These are phyloP conservation scores for Orius laevigatus DNA, from an alignment of 1,140 invertebrate species.

Conservation along the genomic window DNA sequence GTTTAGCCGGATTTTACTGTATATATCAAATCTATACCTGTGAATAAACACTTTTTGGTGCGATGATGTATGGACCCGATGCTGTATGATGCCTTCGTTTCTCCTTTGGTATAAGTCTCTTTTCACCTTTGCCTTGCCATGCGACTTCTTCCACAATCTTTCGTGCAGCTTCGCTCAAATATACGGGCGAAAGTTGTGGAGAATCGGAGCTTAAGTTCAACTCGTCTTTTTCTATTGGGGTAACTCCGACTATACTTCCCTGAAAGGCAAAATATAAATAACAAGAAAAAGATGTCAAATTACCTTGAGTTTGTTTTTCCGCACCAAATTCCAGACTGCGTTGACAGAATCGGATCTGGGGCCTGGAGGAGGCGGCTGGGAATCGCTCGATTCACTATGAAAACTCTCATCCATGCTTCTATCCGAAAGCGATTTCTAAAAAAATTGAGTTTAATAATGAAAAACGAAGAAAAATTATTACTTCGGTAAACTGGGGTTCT, in stretches of 20 bases:
- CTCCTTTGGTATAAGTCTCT: constrained; percentile 52
- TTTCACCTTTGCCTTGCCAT: constrained; percentile 21
- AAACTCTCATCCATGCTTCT: neutral
- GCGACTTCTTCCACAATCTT: constrained; percentile 68
- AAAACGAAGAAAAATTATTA: too few species aligned
- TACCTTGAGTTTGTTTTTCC: constrained; percentile 27
- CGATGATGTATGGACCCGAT: constrained; percentile 32
- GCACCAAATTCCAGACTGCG: constrained; percentile 29
- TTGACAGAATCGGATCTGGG: constrained; percentile 31
- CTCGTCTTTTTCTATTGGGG: constrained; percentile 16
- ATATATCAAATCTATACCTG: too few species aligned
- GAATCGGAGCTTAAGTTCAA: constrained; percentile 18
- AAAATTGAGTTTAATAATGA: too few species aligned
- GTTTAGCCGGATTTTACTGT: too few species aligned
- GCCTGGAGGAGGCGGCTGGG: constrained; percentile 27
- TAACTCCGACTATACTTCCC: constrained; percentile 13
- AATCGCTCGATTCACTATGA: constrained; percentile 4
- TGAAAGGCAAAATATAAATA: too few species aligned
- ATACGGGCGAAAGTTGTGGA: constrained; percentile 37
- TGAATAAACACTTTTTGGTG: constrained; percentile 9
- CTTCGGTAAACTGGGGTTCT: neutral
- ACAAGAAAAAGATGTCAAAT: too few species aligned
- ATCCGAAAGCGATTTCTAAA: neutral
- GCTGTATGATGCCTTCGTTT: constrained; percentile 77
- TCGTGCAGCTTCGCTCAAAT: constrained; percentile 66